Base-by-base conservation (phyloP, 2,888 invertebrate genomes). In the Chironomus tentans region DNA sequence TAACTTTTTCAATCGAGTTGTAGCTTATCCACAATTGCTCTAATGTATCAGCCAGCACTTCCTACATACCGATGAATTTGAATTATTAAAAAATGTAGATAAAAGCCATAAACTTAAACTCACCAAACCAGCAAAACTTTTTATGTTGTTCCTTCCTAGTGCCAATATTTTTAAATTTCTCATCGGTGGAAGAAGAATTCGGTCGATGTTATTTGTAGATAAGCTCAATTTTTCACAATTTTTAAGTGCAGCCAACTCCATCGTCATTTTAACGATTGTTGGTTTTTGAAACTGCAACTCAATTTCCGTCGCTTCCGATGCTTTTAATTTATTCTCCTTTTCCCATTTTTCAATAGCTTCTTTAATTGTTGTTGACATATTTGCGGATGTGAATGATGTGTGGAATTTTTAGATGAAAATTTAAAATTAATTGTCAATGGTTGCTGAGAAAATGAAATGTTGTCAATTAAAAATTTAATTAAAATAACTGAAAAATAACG, bases 1-100 rank as follows among this genome's bases (percentile, higher is more conserved):
- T 95, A 62, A 94, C 84, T 82, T 94, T 95, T 80, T 95, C 95
- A 70, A 95, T 90, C 65, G 89, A 83, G 82, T 95, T 95, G 82
- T 95, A 95, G 0, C 95, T 95, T 73, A 95, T 89, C 95, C 95
- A 95, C 10, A 95, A 83, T 82, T 95, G 91, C 82, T 94, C 92
- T 56, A 95, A 82, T 0, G 92, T 91, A 56, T 95, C 95, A 0
- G 91, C 91, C 2, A 95, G 85, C 0, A 88, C 89, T 84, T 95
- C 95, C 89, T 89, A 77, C 6, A 69, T 15, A 21, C n/a, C 6
- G 7, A 46, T 0, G 21, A 21, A 21, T 10, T 12, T 22, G 18
- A 77, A 18, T 12, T 18, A 61, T 24, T 70, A 24, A 68, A 15
- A 61, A 10, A 4, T 5, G 10, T 12, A 7, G 21, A 22, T 12